A percentile compares a stretch with the other conserved stretches of the same genome.
Conservation (phyloP, 2,113 vertebrate species). For the Tachysurus fulvidraco region DNA sequence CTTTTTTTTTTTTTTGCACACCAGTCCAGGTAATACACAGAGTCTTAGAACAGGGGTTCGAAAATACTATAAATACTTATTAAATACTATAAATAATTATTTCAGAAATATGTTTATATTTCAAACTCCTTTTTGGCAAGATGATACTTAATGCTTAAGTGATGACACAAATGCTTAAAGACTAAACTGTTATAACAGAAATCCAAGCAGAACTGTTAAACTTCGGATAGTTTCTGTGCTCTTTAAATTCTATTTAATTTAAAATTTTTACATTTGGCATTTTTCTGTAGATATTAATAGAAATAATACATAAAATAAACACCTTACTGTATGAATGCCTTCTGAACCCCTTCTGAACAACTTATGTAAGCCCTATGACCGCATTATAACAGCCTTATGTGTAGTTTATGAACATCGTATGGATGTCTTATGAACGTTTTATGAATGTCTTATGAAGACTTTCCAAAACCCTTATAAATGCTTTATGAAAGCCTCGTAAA, state of each 20-base stretch:
- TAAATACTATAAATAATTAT: background rate
- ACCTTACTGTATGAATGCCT: background rate
- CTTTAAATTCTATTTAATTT: too few species aligned
- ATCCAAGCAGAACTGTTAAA: background rate
- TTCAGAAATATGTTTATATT: background rate
- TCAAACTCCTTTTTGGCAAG: background rate
- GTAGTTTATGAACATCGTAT: background rate
- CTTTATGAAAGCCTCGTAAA: background rate
- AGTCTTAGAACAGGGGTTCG: background rate
- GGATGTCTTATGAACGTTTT: too few species aligned
- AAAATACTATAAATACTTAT: background rate
- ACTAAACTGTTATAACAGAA: background rate
- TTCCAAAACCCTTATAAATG: background rate
- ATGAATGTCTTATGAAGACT: too few species aligned
- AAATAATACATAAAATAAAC: background rate
- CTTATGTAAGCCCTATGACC: background rate
- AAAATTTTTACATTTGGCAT: too few species aligned
- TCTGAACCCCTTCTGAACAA: background rate
- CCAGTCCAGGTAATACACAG: background rate
- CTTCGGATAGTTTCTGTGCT: background rate
- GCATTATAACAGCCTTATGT: background rate
- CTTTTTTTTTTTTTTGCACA: background rate
- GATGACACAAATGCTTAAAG: too few species aligned
- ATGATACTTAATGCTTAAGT: too few species aligned
- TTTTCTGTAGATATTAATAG: background rate